Evolutionary conservation across 1,140 invertebrate genomes (phyloP), one percentile per base, ranked within the genome.

Genomic region (Orchesella cincta): DNA sequence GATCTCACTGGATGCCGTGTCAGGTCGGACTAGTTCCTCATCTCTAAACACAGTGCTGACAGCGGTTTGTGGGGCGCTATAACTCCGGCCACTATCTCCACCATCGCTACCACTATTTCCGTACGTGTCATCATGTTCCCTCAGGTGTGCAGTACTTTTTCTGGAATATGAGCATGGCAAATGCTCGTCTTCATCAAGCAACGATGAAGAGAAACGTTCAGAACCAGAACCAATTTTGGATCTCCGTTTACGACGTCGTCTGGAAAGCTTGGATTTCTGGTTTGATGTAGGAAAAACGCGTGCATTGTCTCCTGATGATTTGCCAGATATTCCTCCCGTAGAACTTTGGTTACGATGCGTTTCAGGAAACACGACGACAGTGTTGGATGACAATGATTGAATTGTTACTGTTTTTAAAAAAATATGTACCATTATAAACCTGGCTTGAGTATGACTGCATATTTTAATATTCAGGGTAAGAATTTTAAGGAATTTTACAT

Each of bases 301-400:
- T 8, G 29, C n/a, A 31, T 67, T 29, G 8, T 33, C 62, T 29
- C 28, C 62, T 5, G 62, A 67, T 5, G 62, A 67, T 5, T 12
- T 23, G 26, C 23, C 62, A 12, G 62, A 31, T 2, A 12, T n/a
- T 8, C 31, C 62, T 12, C 28, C 62, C 23, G 8, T 29, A 57
- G 12, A 18, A 8, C 54, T 23, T 12, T 20, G 20, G n/a, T 23
- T 67, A 18, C 62, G 8, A 23, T 67, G 62, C 14, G 62, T 67
- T 67, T 67, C 62, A 12, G 62, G 62, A 14, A 67, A 26, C 29
- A 67, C 31, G 8, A 67, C 28, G 14, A 31, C 31, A 2, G 31
- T n/a, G 31, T 67, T 67, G 29, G 62, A 18, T 67, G 62, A 31
- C 29, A 67, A n/a, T 23, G 62, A 67, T 29, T 67, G 3, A n/a